phyloP scores from a whole-genome alignment of 2,888 invertebrate species.

The Tridacna gigas region DNA sequence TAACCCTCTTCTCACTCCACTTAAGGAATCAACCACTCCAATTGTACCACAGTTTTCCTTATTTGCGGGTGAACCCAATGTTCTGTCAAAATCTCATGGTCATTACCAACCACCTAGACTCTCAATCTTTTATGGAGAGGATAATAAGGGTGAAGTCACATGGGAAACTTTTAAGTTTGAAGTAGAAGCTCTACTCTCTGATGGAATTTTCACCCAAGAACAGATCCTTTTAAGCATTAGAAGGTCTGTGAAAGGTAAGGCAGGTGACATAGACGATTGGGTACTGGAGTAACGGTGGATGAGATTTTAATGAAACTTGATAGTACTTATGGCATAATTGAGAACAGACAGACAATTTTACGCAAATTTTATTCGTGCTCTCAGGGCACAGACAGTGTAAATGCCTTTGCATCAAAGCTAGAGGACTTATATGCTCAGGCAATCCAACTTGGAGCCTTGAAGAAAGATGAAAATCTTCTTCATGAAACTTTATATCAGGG shows the following conservation, averaged over 20 bases:
- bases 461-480: slow-evolving; percentile 4
- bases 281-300: neutral
- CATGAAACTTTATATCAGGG: slow-evolving; percentile 23
- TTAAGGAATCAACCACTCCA: too few relatives aligned
- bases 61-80: too few relatives aligned
- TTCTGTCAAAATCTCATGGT: too few relatives aligned
- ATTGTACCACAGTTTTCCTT: too few relatives aligned
- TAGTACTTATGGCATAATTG: slow-evolving; percentile 7
- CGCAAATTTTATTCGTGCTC: neutral
- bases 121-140: slow-evolving; percentile 1
- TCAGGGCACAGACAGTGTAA: neutral
- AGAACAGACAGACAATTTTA: neutral
- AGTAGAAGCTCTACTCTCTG: neutral
- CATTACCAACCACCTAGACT: slow-evolving; percentile 5
- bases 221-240: neutral
- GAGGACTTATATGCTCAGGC: slow-evolving; percentile 20
- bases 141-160: slow-evolving; percentile 2
- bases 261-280: neutral
- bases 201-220: neutral
- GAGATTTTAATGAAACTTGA: neutral
- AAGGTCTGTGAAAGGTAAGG: neutral
- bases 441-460: slow-evolving; percentile 14
- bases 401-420: neutral
- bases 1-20: too few relatives aligned
- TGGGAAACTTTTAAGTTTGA: slow-evolving; percentile 13